Evolutionary conservation across 92 coral and sea anemone species (phyloP).

Genomic region (Phenganax stokvisi): DNA sequence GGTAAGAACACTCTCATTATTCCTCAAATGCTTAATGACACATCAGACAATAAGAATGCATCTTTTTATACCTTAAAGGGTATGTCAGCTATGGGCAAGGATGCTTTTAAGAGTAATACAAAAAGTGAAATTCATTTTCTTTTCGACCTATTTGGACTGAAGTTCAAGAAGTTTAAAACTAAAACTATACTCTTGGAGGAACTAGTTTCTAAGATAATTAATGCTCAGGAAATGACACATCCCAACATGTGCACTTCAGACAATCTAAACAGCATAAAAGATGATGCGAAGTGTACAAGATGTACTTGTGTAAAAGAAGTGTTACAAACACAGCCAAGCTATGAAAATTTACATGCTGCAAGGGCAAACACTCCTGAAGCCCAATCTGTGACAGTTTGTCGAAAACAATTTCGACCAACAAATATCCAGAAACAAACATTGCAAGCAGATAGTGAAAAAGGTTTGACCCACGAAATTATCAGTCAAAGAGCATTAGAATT

Average conservation of each 20-base stretch:
- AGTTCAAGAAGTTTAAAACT: constrained; percentile 24
- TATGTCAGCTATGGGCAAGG: constrained; percentile 24
- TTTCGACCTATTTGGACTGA: constrained; percentile 15
- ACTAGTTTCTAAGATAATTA: constrained; percentile 10
- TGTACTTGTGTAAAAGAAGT: constrained; percentile 8
- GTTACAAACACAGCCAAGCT: constrained; percentile 1
- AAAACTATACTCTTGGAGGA: not conserved
- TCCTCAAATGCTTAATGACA: constrained; percentile 21
- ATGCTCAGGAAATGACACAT: constrained; percentile 20
- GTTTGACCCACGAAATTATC: constrained; percentile 20
- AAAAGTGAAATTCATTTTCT: constrained; percentile 38
- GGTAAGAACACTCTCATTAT: constrained; percentile 2
- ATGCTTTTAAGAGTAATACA: constrained; percentile 10
- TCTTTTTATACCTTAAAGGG: constrained; percentile 39
- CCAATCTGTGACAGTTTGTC: constrained; percentile 1
- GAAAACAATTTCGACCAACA: constrained; percentile 44
- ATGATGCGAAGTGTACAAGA: constrained; percentile 15
- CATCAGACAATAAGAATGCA: constrained; percentile 19
- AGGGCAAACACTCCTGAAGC: constrained; percentile 1
- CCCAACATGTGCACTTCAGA: constrained; percentile 16
- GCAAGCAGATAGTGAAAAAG: constrained; percentile 27
- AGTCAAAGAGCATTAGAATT: constrained; percentile 45
- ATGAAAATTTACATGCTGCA: not conserved
- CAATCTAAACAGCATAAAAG: constrained; percentile 8
- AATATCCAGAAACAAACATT: constrained; percentile 28